Evolutionary conservation across 2,888 invertebrate genomes (phyloP).

Genomic region (Drosophila nr. medialis): DNA sequence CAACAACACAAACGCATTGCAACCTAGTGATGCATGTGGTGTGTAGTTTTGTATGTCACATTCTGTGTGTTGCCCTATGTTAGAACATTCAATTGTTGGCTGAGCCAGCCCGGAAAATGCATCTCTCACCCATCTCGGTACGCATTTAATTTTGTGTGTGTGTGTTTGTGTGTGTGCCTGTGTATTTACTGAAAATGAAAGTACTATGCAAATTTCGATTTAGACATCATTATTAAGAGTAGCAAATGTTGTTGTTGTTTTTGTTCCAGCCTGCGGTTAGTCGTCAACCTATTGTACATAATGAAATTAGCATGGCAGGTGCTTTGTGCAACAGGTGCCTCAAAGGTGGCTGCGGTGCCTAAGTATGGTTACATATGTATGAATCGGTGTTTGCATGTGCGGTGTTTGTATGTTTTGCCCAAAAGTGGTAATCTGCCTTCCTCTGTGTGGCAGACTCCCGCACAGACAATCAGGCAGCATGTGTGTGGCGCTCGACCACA

Average conservation of each 20-base stretch:
- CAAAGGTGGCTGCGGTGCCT: slow-evolving; percentile 43
- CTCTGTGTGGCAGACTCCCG: neutral
- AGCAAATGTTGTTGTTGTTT: slow-evolving; percentile 38
- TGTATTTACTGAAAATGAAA: slow-evolving; percentile 62
- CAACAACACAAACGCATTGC: slow-evolving; percentile 26
- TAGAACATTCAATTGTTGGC: slow-evolving; percentile 41
- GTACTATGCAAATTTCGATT: slow-evolving; percentile 74
- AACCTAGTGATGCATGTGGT: slow-evolving; percentile 31
- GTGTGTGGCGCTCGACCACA: slow-evolving; percentile 27
- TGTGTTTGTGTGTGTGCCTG: slow-evolving; percentile 6
- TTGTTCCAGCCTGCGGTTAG: slow-evolving; percentile 60
- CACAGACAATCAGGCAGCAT: neutral
- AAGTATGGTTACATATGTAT: slow-evolving; percentile 8
- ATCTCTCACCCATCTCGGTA: slow-evolving; percentile 1
- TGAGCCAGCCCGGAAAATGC: slow-evolving; percentile 34
- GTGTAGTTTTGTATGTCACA: slow-evolving; percentile 4
- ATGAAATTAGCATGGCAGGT: slow-evolving; percentile 67
- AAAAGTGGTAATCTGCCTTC: slow-evolving; percentile 25
- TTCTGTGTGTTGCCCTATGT: slow-evolving; percentile 17
- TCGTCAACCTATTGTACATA: slow-evolving; percentile 46
- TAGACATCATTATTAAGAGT: slow-evolving; percentile 52
- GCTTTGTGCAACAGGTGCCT: slow-evolving; percentile 62
- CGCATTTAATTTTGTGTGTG: neutral
- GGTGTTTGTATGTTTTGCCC: slow-evolving; percentile 26
- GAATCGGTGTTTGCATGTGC: slow-evolving; percentile 1